A percentile compares a stretch with the other conserved stretches of the same genome.
phyloP scores from a whole-genome alignment of 2,797 vertebrate species.

The Hylomyscus alleni region DNA sequence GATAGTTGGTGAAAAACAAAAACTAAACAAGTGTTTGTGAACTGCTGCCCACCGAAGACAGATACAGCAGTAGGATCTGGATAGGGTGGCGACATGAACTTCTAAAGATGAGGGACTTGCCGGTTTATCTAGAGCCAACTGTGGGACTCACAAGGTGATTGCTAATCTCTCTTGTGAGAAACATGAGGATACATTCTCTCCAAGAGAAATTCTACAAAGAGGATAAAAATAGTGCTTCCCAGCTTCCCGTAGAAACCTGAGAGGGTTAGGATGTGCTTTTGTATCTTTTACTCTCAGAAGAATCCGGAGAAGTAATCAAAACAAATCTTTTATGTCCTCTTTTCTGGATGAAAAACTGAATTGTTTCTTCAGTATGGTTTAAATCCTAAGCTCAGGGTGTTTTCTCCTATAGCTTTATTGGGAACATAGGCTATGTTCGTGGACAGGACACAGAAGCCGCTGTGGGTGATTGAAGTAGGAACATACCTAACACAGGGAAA shows the following conservation, averaged over 20 bases:
- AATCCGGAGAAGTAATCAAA: not conserved
- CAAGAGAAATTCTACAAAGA: conserved; percentile 29
- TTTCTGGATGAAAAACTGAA: conserved; percentile 2
- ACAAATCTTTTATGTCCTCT: conserved; percentile 14
- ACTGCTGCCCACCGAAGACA: not conserved
- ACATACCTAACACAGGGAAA: not conserved
- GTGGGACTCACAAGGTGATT: not conserved
- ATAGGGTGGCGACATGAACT: not conserved
- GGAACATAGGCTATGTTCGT: not conserved
- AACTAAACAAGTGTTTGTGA: not conserved
- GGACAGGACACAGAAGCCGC: not conserved
- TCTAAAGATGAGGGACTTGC: not conserved
- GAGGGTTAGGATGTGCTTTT: not conserved
- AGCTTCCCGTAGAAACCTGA: conserved; percentile 27
- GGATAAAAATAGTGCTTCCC: conserved; percentile 1
- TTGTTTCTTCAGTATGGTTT: not conserved
- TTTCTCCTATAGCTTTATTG: not conserved
- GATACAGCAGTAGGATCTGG: not conserved
- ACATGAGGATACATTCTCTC: not conserved
- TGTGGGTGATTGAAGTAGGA: not conserved
- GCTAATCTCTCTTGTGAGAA: not conserved
- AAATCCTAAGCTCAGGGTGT: not conserved
- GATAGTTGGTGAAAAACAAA: not conserved
- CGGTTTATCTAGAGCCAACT: not conserved
- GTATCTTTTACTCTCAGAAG: not conserved